phyloP scores from a whole-genome alignment of 2,888 invertebrate species.

The Polyommatus iphigenia region DNA sequence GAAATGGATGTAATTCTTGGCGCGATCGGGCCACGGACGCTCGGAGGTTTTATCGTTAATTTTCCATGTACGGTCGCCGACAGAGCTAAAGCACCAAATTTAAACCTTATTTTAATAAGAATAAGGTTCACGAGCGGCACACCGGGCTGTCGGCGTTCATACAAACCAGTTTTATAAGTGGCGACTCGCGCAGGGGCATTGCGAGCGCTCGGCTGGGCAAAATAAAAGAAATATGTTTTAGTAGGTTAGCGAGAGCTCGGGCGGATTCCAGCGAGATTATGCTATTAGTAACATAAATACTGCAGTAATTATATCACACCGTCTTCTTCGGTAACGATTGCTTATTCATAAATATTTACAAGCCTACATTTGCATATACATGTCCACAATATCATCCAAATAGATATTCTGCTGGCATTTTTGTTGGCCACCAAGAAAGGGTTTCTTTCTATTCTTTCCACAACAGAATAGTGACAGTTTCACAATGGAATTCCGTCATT shows the following conservation, averaged over 20 bases:
- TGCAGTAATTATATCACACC: constrained; percentile 50
- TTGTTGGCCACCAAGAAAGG: too few relatives aligned
- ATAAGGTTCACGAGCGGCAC: background rate
- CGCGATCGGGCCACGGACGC: constrained; percentile 54
- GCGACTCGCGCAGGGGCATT: constrained; percentile 51
- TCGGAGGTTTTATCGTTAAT: constrained; percentile 69
- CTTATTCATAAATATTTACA: background rate
- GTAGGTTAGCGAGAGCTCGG: constrained; percentile 79
- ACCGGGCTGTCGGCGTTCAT: background rate
- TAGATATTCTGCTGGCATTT: background rate
- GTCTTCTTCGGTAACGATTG: background rate
- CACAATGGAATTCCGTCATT: too few relatives aligned
- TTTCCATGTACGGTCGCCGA: constrained; percentile 51
- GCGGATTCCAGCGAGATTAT: constrained; percentile 71
- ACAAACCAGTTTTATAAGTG: constrained; percentile 72
- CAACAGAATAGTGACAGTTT: too few relatives aligned
- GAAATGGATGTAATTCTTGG: constrained; percentile 32
- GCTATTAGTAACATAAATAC: constrained; percentile 72
- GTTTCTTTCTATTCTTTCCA: too few relatives aligned
- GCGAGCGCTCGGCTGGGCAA: constrained; percentile 57
- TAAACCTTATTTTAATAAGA: background rate
- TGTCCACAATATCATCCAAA: background rate
- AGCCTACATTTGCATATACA: background rate
- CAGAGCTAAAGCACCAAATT: background rate
- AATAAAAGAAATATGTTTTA: constrained; percentile 80